phyloP scores from a whole-genome alignment of 2,888 invertebrate genomes.

The Agonopterix subpropinquella region DNA sequence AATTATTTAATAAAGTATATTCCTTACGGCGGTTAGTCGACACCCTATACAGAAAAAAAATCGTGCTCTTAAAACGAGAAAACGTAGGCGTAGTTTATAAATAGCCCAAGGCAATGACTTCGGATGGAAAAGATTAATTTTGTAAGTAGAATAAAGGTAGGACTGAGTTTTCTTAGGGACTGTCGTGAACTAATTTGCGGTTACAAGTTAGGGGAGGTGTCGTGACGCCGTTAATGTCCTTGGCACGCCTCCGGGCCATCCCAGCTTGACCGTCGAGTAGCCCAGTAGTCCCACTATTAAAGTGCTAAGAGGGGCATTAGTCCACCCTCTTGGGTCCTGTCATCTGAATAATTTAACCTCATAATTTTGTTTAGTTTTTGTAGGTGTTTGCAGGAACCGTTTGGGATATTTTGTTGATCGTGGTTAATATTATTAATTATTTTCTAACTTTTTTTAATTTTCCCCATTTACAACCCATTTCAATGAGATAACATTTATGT shows the following conservation, averaged over 20 bases:
- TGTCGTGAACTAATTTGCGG: constrained; percentile 55
- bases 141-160: constrained; percentile 15
- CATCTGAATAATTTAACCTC: constrained; percentile 68
- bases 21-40: too few relatives aligned
- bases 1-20: too few relatives aligned
- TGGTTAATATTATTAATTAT: too few relatives aligned
- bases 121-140: constrained; percentile 1
- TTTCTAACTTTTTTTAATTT: too few relatives aligned
- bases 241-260: constrained; percentile 59
- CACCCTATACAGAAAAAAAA: too few relatives aligned
- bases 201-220: constrained; percentile 66
- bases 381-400: constrained; percentile 7
- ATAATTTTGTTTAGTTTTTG: constrained; percentile 58
- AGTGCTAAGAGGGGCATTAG: constrained; percentile 73
- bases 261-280: constrained; percentile 57
- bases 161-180: constrained; percentile 13
- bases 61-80: too few relatives aligned
- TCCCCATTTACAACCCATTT: too few relatives aligned
- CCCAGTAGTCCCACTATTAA: constrained; percentile 55
- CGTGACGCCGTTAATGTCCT: constrained; percentile 47
- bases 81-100: too few relatives aligned
- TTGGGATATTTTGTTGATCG: too few relatives aligned
- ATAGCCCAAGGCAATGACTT: background rate
- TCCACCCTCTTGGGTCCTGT: constrained; percentile 56
- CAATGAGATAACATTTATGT: too few relatives aligned